Evolutionary conservation across 2,888 invertebrate genomes (phyloP), one percentile per base, ranked within the genome.

Genomic region (Hipparchia semele): DNA sequence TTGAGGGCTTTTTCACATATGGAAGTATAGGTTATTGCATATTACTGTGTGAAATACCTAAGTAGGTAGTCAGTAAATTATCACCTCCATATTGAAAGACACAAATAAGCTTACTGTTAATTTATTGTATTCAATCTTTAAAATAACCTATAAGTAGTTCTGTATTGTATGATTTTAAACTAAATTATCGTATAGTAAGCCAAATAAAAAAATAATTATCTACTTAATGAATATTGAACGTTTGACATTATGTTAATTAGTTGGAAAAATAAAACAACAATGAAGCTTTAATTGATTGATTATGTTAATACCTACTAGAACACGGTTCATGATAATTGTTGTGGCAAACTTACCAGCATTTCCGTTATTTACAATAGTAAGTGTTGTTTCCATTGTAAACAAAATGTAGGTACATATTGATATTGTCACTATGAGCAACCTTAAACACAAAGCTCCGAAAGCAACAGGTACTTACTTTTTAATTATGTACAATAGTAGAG

Each of bases 311-410:
- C 56, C 7, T 56, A 23, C 56, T 51, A 12, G 13, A 33, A 12
- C 33, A 39, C 9, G 23, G 6, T 65, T 6, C 62, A 13, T 62
- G 53, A 33, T 65, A 33, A 65, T 53, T 65, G 10, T 12, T 53
- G 2, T n/a, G 5, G 13, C 53, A 65, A 53, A 33, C 10, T 65
- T 39, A 53, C 53, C 1, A 10, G 65, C 23, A 53, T 33, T 65
- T 65, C 53, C 53, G 6, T 33, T 65, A 12, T 33, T 65, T 65
- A 51, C 65, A 6, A 53, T 51, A 53, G 65, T 53, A 53, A 65
- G 53, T 53, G 65, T 65, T 65, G 51, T 51, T 65, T 65, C 33
- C 23, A 53, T 65, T 53, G 65, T 33, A 46, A 49, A 13, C 9
- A 13, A 13, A 23, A 39, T 39, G 39, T 23, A 23, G 23, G 23